Conservation (phyloP, 2,797 vertebrate species). For the Eulemur albifrons region DNA sequence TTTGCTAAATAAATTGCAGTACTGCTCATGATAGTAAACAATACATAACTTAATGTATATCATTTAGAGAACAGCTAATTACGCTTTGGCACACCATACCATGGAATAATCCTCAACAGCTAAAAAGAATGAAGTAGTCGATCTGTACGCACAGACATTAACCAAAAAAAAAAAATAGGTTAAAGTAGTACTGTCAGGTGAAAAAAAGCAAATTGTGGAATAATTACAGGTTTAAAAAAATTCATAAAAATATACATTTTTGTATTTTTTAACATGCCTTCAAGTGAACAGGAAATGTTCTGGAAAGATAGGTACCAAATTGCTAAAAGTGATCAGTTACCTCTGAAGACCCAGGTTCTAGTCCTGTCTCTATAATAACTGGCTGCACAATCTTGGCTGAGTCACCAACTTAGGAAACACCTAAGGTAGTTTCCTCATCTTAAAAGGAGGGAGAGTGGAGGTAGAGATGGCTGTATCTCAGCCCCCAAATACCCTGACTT, state of each 20-base stretch:
- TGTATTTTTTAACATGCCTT: background rate
- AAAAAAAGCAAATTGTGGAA: background rate
- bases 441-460: background rate
- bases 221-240: background rate
- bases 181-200: background rate
- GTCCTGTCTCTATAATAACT: background rate
- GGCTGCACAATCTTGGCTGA: background rate
- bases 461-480: background rate
- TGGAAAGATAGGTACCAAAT: background rate
- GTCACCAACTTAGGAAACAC: background rate
- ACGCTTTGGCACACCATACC: background rate
- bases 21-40: background rate
- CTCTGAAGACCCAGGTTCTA: background rate
- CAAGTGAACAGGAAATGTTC: background rate
- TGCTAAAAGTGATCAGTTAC: background rate
- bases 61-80: background rate
- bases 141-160: background rate
- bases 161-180: background rate
- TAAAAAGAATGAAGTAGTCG: background rate
- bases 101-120: background rate
- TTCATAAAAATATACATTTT: background rate
- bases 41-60: background rate
- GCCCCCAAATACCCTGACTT: background rate
- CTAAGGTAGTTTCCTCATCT: background rate
- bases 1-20: background rate